Evolutionary conservation across 2,888 invertebrate genomes (phyloP), one percentile per base, ranked within the genome.

Genomic region (Plusia festucae): DNA sequence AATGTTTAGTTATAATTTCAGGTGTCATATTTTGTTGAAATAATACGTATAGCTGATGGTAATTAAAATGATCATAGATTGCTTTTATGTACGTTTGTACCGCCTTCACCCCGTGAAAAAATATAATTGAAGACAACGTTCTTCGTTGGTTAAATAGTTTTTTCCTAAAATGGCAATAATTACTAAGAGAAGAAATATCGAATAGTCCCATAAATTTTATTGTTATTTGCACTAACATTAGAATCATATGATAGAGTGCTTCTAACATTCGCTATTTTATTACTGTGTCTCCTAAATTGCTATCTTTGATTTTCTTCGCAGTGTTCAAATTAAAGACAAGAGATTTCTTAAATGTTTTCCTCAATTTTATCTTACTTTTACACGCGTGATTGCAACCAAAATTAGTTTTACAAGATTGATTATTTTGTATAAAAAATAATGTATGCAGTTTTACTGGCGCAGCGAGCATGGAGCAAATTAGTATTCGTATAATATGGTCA

Each of bases 401-500:
- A 40, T 40, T 40, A n/a, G n/a, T n/a, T 40, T n/a, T 40, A 40
- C 40, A 40, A 40, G 40, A 40, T 34, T 34, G 34, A 34, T 40
- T 40, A 40, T 40, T 40, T 40, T 40, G 40, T 40, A n/a, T 40
- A 15, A n/a, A 40, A 40, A 40, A 40, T n/a, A 40, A 40, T 40
- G 40, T n/a, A n/a, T 15, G 40, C 40, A n/a, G 40, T 40, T 40
- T 40, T 40, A 40, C 40, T n/a, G n/a, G n/a, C 4, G n/a, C n/a
- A 5, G 40, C n/a, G 40, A 7, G 15, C n/a, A 6, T 7, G 40
- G n/a, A n/a, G 4, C 6, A 20, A 49, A 49, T 49, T 18, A 49
- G 18, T 18, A 49, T 49, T 18, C 8, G 11, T 49, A 49, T 49
- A 18, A 20, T 53, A 51, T 9, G 34, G 52, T 56, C 32, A n/a